Conservation (phyloP, 2,113 vertebrate species). For the Pardalotus punctatus region DNA sequence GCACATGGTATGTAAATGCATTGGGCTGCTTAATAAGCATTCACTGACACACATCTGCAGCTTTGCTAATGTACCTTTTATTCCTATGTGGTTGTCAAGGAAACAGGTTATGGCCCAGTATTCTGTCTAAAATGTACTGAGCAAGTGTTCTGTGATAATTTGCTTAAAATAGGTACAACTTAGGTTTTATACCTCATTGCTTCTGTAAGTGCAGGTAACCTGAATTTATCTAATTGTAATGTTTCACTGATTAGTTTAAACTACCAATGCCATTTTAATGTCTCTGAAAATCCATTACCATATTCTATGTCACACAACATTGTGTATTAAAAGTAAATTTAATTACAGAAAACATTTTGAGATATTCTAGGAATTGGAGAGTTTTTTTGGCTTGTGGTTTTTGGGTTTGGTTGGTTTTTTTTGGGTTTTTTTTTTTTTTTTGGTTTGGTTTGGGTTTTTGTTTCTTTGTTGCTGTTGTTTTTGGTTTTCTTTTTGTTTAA, state of each 20-base stretch:
- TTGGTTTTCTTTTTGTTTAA: background rate
- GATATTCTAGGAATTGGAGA: background rate
- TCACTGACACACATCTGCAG: slow-evolving; percentile 65
- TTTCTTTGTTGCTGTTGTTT: too few species aligned
- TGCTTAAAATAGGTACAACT: background rate
- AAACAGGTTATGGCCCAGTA: slow-evolving; percentile 83
- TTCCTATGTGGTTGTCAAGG: slow-evolving; percentile 86
- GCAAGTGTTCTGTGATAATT: slow-evolving; percentile 44
- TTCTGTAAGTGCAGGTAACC: background rate
- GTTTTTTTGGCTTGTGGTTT: background rate
- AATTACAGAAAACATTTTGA: background rate
- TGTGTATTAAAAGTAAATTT: background rate
- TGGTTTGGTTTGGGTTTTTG: background rate
- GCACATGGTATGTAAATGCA: slow-evolving; percentile 57
- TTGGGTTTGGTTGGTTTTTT: too few species aligned
- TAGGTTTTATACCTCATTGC: background rate
- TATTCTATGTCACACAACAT: background rate
- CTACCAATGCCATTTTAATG: background rate
- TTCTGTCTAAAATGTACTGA: slow-evolving; percentile 72
- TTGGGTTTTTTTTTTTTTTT: background rate
- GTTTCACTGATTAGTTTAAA: background rate
- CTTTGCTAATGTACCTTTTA: slow-evolving; percentile 68
- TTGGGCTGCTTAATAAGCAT: slow-evolving; percentile 54
- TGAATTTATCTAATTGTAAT: background rate
- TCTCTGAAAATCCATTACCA: background rate